Percentiles rank a stretch among this genome's conserved stretches.
phyloP scores from a whole-genome alignment of 2,888 invertebrate species.

The Eupithecia abbreviata region DNA sequence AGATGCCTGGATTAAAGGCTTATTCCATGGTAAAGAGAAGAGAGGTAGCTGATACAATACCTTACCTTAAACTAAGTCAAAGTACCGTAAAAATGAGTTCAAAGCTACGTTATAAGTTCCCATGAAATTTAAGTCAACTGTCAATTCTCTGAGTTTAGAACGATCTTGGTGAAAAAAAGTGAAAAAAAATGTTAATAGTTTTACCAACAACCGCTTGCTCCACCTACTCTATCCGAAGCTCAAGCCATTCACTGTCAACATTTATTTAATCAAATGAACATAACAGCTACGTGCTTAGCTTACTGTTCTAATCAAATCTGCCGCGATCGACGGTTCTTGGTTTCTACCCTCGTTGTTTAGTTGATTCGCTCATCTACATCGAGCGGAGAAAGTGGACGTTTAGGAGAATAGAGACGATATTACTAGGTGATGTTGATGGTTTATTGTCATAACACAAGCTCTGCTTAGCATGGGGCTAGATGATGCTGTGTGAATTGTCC shows the following conservation, averaged over 20 bases:
- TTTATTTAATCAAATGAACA: conserved; percentile 71
- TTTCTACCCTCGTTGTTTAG: conserved; percentile 46
- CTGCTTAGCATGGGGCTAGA: no score
- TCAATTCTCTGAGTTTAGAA: not conserved
- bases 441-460: no score
- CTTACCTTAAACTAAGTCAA: not conserved
- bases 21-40: conserved; percentile 19
- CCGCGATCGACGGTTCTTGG: conserved; percentile 56
- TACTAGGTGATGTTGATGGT: not conserved
- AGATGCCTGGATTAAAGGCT: conserved; percentile 51
- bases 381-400: conserved; percentile 8
- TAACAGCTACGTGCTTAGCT: conserved; percentile 66
- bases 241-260: conserved; percentile 62
- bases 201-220: no score
- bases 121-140: not conserved
- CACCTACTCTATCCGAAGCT: conserved; percentile 8
- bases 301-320: conserved; percentile 68
- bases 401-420: conserved; percentile 2
- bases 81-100: not conserved
- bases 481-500: no score
- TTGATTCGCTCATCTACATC: conserved; percentile 23
- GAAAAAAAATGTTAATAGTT: not conserved
- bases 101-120: not conserved
- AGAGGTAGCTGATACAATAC: not conserved
- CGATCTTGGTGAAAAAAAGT: not conserved